Percentiles rank a stretch among this genome's conserved stretches.
phyloP scores from a whole-genome alignment of 1,140 invertebrate genomes.

The Leptoteleia sp. region DNA sequence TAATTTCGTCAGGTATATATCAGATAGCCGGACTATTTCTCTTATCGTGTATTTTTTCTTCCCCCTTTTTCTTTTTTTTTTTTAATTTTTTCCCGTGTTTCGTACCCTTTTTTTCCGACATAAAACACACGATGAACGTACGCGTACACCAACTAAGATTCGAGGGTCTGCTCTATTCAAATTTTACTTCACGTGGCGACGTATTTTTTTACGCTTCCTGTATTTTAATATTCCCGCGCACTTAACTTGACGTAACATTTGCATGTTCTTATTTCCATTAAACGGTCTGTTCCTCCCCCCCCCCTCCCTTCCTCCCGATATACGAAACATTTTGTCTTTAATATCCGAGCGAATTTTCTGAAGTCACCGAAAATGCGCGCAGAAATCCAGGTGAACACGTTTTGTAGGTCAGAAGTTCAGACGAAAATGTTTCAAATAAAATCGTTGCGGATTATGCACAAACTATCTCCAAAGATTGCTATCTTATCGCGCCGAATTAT shows the following conservation, averaged over 20 bases:
- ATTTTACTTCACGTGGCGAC: neutral
- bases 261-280: constrained; percentile 6
- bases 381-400: no score
- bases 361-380: no score
- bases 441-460: no score
- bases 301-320: no score
- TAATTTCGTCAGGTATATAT: constrained; percentile 20
- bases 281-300: no score
- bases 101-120: neutral
- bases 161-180: constrained; percentile 30
- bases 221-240: constrained; percentile 14
- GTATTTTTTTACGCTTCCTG: constrained; percentile 18
- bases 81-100: neutral
- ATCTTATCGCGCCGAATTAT: no score
- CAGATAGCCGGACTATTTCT: constrained; percentile 10
- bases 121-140: constrained; percentile 1
- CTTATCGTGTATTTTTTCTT: constrained; percentile 18
- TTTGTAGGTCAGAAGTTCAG: no score
- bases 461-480: no score
- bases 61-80: neutral
- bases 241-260: constrained; percentile 15
- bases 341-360: no score
- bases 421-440: no score
- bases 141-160: neutral
- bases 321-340: no score